Conservation (phyloP, 1,140 invertebrate genomes). For the Subanguina moxae region DNA sequence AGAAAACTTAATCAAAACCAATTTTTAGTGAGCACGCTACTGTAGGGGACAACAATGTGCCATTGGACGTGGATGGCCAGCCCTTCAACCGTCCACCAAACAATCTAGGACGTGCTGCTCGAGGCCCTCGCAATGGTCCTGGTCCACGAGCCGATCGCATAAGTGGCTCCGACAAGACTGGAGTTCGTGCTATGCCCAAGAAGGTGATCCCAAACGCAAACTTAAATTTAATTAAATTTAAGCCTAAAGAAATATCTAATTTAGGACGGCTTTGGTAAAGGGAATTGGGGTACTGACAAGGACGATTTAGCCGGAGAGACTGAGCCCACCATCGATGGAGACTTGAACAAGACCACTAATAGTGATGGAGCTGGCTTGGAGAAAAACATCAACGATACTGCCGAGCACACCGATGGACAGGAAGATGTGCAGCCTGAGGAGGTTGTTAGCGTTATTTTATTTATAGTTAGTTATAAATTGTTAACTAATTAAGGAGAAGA, state of each 20-base stretch:
- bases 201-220: slow-evolving; percentile 10
- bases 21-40: too few species aligned
- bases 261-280: slow-evolving; percentile 25
- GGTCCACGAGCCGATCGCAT: slow-evolving; percentile 21
- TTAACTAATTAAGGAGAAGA: too few species aligned
- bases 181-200: slow-evolving; percentile 13
- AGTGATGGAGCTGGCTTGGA: slow-evolving; percentile 11
- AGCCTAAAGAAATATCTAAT: not conserved
- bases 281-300: slow-evolving; percentile 32
- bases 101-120: not conserved
- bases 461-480: too few species aligned
- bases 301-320: slow-evolving; percentile 36
- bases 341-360: slow-evolving; percentile 2
- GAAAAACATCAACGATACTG: slow-evolving; percentile 2
- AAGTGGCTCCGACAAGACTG: slow-evolving; percentile 30
- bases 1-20: too few species aligned
- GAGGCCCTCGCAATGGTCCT: slow-evolving; percentile 9
- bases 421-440: not conserved
- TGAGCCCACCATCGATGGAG: slow-evolving; percentile 18
- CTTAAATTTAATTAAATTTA: not conserved
- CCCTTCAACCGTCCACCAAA: slow-evolving; percentile 12
- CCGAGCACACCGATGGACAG: slow-evolving; percentile 9
- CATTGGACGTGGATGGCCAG: not conserved
- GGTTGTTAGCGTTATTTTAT: not conserved
- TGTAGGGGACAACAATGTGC: not conserved